Evolutionary conservation across 1,140 invertebrate genomes (phyloP).

Genomic region (Agrypnia vestita): DNA sequence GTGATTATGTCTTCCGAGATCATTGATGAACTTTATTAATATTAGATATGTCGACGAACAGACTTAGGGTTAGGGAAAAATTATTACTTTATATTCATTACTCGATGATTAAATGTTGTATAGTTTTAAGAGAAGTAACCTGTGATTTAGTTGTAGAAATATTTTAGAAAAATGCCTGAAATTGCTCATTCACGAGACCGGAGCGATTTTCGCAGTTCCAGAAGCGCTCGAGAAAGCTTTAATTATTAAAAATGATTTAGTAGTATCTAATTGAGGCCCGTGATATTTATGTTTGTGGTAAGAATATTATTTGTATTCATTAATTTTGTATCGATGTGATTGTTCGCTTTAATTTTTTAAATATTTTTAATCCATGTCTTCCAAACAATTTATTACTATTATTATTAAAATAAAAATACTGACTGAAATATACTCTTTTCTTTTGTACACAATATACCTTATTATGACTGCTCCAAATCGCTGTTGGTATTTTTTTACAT

Average conservation of each 20-base stretch:
- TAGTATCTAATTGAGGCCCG: neutral
- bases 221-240: conserved; percentile 21
- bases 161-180: conserved; percentile 55
- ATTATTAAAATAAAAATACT: conserved; percentile 21
- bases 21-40: conserved; percentile 13
- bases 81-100: conserved; percentile 22
- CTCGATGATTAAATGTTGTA: conserved; percentile 8
- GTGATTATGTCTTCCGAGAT: conserved; percentile 35
- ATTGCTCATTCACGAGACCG: conserved; percentile 44
- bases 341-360: conserved; percentile 54
- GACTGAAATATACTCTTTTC: neutral
- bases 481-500: no score
- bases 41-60: conserved; percentile 12
- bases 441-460: neutral
- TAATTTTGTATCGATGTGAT: conserved; percentile 47
- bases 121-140: conserved; percentile 16
- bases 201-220: neutral
- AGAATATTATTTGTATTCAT: conserved; percentile 37
- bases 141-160: conserved; percentile 57
- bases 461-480: neutral
- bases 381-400: conserved; percentile 44
- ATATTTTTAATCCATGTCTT: conserved; percentile 53
- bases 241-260: neutral
- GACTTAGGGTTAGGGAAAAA: conserved; percentile 31
- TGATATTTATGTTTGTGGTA: conserved; percentile 28